Conservation (phyloP, 2,113 vertebrate species). For the Petroica traversi region DNA sequence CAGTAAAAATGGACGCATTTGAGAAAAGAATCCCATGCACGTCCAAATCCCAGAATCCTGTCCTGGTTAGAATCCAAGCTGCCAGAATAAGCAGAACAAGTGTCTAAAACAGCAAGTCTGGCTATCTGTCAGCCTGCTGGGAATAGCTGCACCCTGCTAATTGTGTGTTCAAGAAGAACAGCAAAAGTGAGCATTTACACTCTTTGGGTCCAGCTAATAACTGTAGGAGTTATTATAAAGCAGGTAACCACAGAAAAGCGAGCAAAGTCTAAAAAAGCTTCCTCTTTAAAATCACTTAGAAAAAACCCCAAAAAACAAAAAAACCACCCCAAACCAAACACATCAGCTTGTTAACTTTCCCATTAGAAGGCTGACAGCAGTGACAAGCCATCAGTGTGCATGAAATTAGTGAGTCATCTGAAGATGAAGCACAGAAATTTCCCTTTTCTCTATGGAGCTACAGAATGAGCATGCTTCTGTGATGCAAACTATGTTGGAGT, state of each 20-base stretch:
- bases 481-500: neutral
- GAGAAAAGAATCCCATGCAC: neutral
- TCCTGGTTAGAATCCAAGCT: neutral
- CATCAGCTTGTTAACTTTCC: neutral
- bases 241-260: neutral
- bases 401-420: neutral
- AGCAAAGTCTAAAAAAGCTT: neutral
- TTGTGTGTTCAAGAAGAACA: rapidly evolving
- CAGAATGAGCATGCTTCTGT: rapidly evolving
- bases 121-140: neutral
- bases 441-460: neutral
- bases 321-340: no score
- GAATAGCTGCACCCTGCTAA: neutral
- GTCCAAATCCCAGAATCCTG: neutral
- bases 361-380: neutral
- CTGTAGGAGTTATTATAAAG: neutral
- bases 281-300: neutral
- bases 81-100: neutral
- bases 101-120: neutral
- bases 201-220: neutral
- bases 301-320: neutral
- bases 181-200: neutral
- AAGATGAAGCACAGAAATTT: neutral
- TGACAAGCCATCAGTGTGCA: neutral
- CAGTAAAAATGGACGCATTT: neutral